Base-by-base conservation (phyloP, 1,140 invertebrate genomes). In the Drosophila saltans region DNA sequence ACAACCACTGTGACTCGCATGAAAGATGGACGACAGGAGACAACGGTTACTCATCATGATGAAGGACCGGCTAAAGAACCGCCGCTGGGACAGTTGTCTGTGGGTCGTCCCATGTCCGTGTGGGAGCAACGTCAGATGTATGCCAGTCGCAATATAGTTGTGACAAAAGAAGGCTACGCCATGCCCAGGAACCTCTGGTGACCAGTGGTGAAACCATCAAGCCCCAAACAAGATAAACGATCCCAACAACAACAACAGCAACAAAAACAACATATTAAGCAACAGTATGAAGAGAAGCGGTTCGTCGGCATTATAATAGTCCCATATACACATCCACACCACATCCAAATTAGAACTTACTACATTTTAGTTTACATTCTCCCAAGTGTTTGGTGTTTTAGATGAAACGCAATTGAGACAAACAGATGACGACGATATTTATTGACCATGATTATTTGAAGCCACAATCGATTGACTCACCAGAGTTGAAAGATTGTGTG, bases 91-190 rank as follows among this genome's bases (percentile, higher is more conserved):
- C 30, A 62, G 39, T 48, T 48, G 10, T 7, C 41, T 43, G 28
- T 30, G 26, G 26, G 24, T 55, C 21, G 11, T 33, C 21, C 39
- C 24, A 3, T 39, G 28, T 57, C 28, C 2, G 26, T 21, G 36
- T 45, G 56, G 52, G 16, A 67, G 33, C 24, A 24, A 16, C 28
- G 26, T 21, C 21, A 60, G 45, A 30, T 62, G 59, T 66, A 56
- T 52, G 69, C 78, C 56, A 80, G 83, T 77, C 91, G 91, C 66
- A 92, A 92, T 39, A 70, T 92, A 64, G 90, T 64, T 75, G 91
- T 92, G 72, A 91, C 90, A 80, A 92, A 92, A 92, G 80, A 92
- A 91, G 91, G 91, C 71, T 92, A 92, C 75, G 91, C 91, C 77
- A 78, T 92, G 75, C 91, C 91, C 73, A 76, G 84, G 73, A 92